These are phyloP conservation scores for Hirudinaria manillensis DNA, from an alignment of 2,888 invertebrate species.

Conservation along the genomic window DNA sequence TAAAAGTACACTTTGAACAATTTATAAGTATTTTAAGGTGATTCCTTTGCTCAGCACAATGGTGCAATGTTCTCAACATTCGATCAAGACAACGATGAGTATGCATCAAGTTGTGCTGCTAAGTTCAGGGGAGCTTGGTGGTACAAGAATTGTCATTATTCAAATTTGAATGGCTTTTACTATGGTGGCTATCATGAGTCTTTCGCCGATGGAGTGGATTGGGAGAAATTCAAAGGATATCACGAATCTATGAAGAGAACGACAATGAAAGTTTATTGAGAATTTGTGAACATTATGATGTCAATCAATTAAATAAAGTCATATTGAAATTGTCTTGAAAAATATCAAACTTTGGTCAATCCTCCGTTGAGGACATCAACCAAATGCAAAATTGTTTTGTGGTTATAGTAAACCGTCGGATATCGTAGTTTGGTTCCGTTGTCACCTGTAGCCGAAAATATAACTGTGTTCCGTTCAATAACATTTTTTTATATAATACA, in stretches of 20 bases:
- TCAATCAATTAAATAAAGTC: too few species aligned
- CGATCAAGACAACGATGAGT: conserved; percentile 29
- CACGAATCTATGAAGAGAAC: conserved; percentile 20
- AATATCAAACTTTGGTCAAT: too few species aligned
- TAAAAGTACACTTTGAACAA: not conserved
- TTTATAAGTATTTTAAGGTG: conserved; percentile 20
- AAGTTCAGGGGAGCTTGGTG: conserved; percentile 31
- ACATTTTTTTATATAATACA: too few species aligned
- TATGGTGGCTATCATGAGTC: not conserved
- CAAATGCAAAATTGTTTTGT: too few species aligned
- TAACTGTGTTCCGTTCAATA: too few species aligned
- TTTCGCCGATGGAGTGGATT: conserved; percentile 25
- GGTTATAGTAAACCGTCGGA: too few species aligned
- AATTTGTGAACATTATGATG: too few species aligned
- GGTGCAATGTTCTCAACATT: conserved; percentile 24
- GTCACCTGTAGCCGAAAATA: too few species aligned
- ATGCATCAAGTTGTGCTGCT: conserved; percentile 17
- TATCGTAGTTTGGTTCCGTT: too few species aligned
- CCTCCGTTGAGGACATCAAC: too few species aligned
- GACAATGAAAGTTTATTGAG: conserved; percentile 18
- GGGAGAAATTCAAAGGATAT: conserved; percentile 2
- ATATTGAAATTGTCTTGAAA: too few species aligned
- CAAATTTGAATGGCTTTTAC: conserved; percentile 31
- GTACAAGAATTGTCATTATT: conserved; percentile 29
- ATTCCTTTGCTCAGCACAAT: conserved; percentile 1